A percentile compares a stretch with the other conserved stretches of the same genome.
These are phyloP conservation scores for Austrofundulus limnaeus DNA, from an alignment of 2,113 vertebrate genomes.

Conservation along the genomic window DNA sequence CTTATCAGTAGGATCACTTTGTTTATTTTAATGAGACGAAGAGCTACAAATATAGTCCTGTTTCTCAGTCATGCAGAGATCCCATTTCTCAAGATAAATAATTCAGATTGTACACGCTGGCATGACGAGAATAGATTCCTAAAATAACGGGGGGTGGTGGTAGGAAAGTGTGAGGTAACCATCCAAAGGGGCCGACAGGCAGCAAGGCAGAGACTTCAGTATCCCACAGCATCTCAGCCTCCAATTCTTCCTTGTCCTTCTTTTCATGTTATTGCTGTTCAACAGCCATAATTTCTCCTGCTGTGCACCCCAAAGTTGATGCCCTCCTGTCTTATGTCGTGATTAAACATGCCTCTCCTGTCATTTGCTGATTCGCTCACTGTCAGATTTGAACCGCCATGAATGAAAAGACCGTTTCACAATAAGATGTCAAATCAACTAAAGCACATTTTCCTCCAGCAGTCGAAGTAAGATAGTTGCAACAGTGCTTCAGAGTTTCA, in stretches of 20 bases:
- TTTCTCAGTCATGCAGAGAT: slow-evolving; percentile 60
- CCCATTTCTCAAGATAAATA: slow-evolving; percentile 73
- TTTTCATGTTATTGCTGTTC: slow-evolving; percentile 31
- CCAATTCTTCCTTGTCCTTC: slow-evolving; percentile 47
- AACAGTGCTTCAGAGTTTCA: slow-evolving; percentile 61
- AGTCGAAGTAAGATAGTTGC: slow-evolving; percentile 24
- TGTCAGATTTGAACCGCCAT: slow-evolving; percentile 31
- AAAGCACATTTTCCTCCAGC: slow-evolving; percentile 19
- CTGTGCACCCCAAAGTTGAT: slow-evolving; percentile 23
- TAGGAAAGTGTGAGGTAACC: slow-evolving; percentile 34
- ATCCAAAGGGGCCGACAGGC: slow-evolving; percentile 43
- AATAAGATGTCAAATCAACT: slow-evolving; percentile 43
- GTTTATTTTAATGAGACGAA: slow-evolving; percentile 68
- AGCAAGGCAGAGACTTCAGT: slow-evolving; percentile 31
- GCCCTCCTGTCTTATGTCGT: slow-evolving; percentile 23
- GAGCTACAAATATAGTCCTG: slow-evolving; percentile 59
- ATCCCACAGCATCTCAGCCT: slow-evolving; percentile 34
- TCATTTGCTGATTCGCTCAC: slow-evolving; percentile 29
- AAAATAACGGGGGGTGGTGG: slow-evolving; percentile 63
- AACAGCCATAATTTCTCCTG: slow-evolving; percentile 34
- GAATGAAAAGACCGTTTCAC: slow-evolving; percentile 54
- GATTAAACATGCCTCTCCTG: slow-evolving; percentile 44
- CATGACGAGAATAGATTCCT: slow-evolving; percentile 68
- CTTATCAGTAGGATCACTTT: slow-evolving; percentile 30
- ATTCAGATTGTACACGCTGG: slow-evolving; percentile 67